A percentile compares a stretch with the other conserved stretches of the same genome.
Conservation (phyloP, 1,140 invertebrate genomes). For the Physella acuta region DNA sequence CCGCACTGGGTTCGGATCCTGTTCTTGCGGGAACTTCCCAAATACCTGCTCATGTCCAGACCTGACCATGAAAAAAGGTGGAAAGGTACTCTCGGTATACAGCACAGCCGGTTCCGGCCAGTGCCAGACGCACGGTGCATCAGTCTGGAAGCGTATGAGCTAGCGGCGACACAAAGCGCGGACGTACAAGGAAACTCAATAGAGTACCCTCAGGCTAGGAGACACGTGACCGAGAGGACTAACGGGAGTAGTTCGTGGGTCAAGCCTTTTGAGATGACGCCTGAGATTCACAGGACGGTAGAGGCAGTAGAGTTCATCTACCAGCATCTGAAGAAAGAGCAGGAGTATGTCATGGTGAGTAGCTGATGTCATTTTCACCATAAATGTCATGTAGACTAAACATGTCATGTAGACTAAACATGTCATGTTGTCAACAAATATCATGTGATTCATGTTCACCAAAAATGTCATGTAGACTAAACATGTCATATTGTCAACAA, state of each 20-base stretch:
- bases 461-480: too few species aligned
- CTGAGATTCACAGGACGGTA: slow-evolving; percentile 55
- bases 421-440: not conserved
- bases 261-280: slow-evolving; percentile 34
- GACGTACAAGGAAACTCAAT: not conserved
- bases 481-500: not conserved
- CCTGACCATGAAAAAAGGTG: slow-evolving; percentile 57
- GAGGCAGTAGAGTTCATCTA: slow-evolving; percentile 62
- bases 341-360: slow-evolving; percentile 53
- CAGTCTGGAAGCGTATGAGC: not conserved
- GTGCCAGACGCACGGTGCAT: not conserved
- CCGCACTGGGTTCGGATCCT: slow-evolving; percentile 56
- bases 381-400: not conserved
- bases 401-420: not conserved
- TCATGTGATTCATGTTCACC: too few species aligned
- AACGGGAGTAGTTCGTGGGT: not conserved
- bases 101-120: not conserved
- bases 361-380: too few species aligned
- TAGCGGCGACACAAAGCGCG: not conserved
- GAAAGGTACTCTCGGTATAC: slow-evolving; percentile 32
- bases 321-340: slow-evolving; percentile 54
- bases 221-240: not conserved
- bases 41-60: slow-evolving; percentile 56
- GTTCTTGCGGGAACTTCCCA: slow-evolving; percentile 57
- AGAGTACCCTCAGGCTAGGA: not conserved